Percentiles rank a stretch among this genome's conserved stretches.
Conservation (phyloP, 2,113 vertebrate species). For the Platysternon megacephalum region DNA sequence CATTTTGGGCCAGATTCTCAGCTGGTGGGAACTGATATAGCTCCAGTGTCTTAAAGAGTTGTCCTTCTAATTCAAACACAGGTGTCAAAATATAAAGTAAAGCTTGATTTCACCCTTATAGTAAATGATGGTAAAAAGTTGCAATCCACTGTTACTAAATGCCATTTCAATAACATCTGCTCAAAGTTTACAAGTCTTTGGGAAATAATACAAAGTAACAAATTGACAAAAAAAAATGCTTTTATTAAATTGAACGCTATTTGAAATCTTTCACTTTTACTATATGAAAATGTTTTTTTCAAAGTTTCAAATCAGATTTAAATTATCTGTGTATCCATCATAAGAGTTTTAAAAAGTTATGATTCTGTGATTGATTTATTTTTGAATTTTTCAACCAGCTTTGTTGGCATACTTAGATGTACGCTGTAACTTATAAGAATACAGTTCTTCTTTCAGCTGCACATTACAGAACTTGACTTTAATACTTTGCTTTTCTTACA, state of each 20-base stretch:
- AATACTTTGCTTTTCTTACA: not conserved
- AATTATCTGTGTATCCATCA: not conserved
- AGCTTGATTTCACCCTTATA: not conserved
- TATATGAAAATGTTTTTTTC: not conserved
- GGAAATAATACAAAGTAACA: not conserved
- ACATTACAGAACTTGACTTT: not conserved
- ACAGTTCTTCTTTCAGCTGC: not conserved
- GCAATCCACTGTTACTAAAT: not conserved
- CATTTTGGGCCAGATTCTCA: not conserved
- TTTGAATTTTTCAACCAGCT: not conserved
- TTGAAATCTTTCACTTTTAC: not conserved
- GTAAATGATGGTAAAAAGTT: not conserved
- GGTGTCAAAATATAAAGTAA: not conserved
- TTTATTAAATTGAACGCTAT: not conserved
- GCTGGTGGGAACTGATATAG: not conserved
- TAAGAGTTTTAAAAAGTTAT: not conserved
- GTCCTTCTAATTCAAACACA: not conserved
- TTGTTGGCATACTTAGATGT: not conserved
- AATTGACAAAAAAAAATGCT: not conserved
- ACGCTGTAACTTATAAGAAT: not conserved
- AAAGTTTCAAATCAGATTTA: not conserved
- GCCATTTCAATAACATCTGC: not conserved
- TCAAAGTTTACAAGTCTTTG: not conserved
- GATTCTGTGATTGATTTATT: not conserved
- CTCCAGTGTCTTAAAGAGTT: not conserved